Evolutionary conservation across 2,113 vertebrate genomes (phyloP), one percentile per base, ranked within the genome.

Genomic region (Aplodontia rufa): DNA sequence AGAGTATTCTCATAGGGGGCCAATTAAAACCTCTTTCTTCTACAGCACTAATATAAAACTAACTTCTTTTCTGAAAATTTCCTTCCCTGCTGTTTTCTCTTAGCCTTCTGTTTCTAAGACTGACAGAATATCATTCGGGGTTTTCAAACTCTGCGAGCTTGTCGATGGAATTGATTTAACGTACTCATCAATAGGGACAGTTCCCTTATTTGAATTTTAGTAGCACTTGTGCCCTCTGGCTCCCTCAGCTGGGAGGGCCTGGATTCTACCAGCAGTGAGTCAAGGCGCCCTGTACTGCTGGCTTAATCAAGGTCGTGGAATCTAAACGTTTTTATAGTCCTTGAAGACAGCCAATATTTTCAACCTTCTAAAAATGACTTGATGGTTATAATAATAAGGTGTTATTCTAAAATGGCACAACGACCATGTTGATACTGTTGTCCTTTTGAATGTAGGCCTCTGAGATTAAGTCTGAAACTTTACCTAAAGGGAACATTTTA

Each of bases 311-410:
- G 93, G 91, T 81, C 95, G 94, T 17, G n/a, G 68, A 93, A 75
- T 68, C 83, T 53, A 95, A 97, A 95, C 91, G 78, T 93, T 96
- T 93, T 76, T 47, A 53, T 6, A 80, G 86, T 86, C 88, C 91
- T 95, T 87, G 78, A 94, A 86, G 81, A 87, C 17, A 92, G 94
- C 96, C 96, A 86, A 37, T 93, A 96, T 88, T 94, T 95, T 95
- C 49, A 51, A 91, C 81, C 85, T 92, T 72, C 82, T 88, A 62
- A 90, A 87, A 90, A 71, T 53, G 22, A 53, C 55, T 78, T 32
- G 24, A 47, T 8, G 68, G 42, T 42, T 94, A 16, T 22, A 47
- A 72, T 78, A 45, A 40, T 13, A 51, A 84, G 82, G 47, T 81
- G 22, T 79, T 75, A 68, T 22, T 82, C 58, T 62, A 35, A 72